phyloP scores from a whole-genome alignment of 2,797 vertebrate species.

The Ambastaia sidthimunki region DNA sequence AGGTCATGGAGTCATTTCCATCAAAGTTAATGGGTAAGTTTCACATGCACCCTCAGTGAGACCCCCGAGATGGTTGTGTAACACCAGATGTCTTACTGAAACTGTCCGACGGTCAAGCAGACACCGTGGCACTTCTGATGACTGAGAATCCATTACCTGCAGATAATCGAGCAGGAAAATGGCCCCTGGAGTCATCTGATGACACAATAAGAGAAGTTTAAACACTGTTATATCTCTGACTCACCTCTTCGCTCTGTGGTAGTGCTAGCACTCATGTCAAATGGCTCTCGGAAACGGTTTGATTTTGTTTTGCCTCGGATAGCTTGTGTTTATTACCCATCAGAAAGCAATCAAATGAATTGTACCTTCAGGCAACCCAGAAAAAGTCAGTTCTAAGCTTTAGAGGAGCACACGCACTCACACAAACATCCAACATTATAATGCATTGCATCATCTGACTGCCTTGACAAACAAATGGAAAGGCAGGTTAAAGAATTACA shows the following conservation, averaged over 20 bases:
- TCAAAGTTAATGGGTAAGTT: not conserved
- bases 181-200: not conserved
- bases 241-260: not conserved
- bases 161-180: not conserved
- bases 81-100: not conserved
- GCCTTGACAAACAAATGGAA: conserved; percentile 8
- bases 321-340: conserved; percentile 25
- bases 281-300: not conserved
- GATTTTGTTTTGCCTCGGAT: not conserved
- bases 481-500: not conserved
- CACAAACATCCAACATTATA: not conserved
- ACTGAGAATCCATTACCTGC: not conserved
- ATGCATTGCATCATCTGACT: not conserved
- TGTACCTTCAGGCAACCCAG: conserved; percentile 9
- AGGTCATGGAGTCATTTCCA: too few relatives aligned
- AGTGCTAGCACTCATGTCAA: not conserved
- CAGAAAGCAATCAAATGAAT: conserved; percentile 23
- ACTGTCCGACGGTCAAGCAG: not conserved
- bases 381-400: conserved; percentile 1
- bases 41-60: not conserved
- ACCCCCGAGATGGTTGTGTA: not conserved
- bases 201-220: not conserved
- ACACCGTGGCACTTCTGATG: not conserved
- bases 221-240: not conserved
- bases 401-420: not conserved